Percentiles rank a stretch among this genome's conserved stretches.
Evolutionary conservation across 1,140 invertebrate genomes (phyloP).

Genomic region (Rhyzopertha dominica): DNA sequence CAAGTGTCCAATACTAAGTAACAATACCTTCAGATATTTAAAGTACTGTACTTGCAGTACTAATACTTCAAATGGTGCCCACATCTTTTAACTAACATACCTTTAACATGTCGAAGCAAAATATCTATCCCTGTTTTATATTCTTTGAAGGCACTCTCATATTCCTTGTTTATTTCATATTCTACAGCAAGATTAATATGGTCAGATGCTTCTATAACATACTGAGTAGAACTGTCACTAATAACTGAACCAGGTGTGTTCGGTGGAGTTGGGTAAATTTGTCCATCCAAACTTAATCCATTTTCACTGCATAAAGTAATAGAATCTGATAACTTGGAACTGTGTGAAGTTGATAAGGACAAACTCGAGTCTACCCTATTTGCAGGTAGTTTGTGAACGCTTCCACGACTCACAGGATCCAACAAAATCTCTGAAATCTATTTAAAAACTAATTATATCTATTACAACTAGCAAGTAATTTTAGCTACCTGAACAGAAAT

Average conservation of each 20-base stretch:
- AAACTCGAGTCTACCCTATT: too few species aligned
- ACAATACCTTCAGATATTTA: too few species aligned
- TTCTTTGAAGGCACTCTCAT: slow-evolving; percentile 44
- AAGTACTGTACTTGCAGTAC: too few species aligned
- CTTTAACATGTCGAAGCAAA: slow-evolving; percentile 44
- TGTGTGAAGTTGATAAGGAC: slow-evolving; percentile 24
- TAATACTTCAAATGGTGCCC: too few species aligned
- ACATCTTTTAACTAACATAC: slow-evolving; percentile 15
- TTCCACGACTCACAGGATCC: too few species aligned
- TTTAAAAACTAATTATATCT: too few species aligned
- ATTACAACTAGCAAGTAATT: too few species aligned
- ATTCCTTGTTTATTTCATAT: slow-evolving; percentile 43
- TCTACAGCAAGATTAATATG: slow-evolving; percentile 35
- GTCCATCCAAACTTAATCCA: slow-evolving; percentile 20
- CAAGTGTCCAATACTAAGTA: too few species aligned
- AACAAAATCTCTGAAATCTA: too few species aligned
- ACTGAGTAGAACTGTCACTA: slow-evolving; percentile 21
- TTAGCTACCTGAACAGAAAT: slow-evolving; percentile 17
- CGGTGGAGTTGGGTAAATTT: slow-evolving; percentile 18
- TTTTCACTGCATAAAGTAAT: slow-evolving; percentile 19
- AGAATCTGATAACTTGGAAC: slow-evolving; percentile 24
- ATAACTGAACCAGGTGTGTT: slow-evolving; percentile 14
- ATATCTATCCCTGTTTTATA: slow-evolving; percentile 50
- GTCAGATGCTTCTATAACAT: slow-evolving; percentile 33
- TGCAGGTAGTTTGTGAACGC: too few species aligned